Base-by-base conservation (phyloP, 2,888 invertebrate genomes). In the Caenorhabditis sp. region DNA sequence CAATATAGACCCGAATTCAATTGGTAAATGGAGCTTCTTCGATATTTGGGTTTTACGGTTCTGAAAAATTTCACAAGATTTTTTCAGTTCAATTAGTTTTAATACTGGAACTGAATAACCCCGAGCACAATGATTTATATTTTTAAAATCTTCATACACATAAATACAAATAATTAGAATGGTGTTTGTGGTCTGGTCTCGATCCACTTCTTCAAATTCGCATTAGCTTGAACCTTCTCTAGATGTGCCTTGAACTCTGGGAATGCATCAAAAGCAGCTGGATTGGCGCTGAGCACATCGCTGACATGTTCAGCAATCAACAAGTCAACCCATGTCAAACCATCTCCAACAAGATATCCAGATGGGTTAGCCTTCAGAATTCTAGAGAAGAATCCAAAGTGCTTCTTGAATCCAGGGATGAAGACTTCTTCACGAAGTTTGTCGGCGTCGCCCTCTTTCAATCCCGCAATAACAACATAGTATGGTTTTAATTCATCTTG, bases 151-250 rank as follows among this genome's bases (percentile, higher is more conserved):
- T 27, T 38, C 17, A 61, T 21, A 52, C 76, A 72, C 70, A 43
- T 14, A 43, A 43, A 17, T 43, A 17, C 3, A 17, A 5, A 43
- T 3, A 43, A 10, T 43, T 17, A 43, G 14, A 43, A 43, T 43
- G 12, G 12, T 17, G 71, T 80, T 50, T 82, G 67, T 3, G 82
- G 81, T 36, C 85, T 70, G n/a, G 67, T 75, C 56, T 83, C 79
- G 23, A 83, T 73, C 76, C 83, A 85, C 27, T 82, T 80, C 59
- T 76, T 78, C 59, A 85, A 70, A 31, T 77, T 78, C 2, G 82
- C 83, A 59, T 78, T 66, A 4, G 69, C 10, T 25, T 81, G 82
- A 26, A 84, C 75, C 59, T 79, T 82, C 59, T 86, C 81, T 66
- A 75, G 77, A 67, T 82, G 79, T 4, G 53, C 74, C 21, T 59